Evolutionary conservation across 92 coral and sea anemone species (phyloP).

Genomic region (Muricea muricata): DNA sequence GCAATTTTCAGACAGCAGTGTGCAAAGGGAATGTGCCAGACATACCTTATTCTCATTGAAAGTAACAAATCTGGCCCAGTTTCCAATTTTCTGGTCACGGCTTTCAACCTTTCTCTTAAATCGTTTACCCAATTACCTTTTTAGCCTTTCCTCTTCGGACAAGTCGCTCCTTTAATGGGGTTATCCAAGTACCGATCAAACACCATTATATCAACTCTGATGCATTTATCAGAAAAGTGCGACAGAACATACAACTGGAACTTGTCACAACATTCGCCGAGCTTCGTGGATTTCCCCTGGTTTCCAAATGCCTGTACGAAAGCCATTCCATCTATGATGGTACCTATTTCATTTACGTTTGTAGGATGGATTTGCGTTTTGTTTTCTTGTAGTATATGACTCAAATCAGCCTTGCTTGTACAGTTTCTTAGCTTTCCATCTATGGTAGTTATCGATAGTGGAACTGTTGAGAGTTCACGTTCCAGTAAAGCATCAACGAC

Average conservation of each 20-base stretch:
- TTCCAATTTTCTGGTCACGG: neutral
- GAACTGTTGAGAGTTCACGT: conserved; percentile 63
- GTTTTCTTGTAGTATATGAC: conserved; percentile 52
- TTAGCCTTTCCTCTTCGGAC: conserved; percentile 44
- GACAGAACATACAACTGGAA: conserved; percentile 52
- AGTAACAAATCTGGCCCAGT: neutral
- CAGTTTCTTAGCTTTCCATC: conserved; percentile 49
- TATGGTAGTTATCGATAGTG: conserved; percentile 54
- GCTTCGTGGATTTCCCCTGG: conserved; percentile 44
- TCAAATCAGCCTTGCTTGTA: conserved; percentile 62
- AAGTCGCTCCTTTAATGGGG: conserved; percentile 60
- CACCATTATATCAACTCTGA: conserved; percentile 67
- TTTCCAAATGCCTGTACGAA: conserved; percentile 46
- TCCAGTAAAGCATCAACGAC: conserved; percentile 49
- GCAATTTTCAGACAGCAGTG: neutral
- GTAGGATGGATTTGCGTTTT: conserved; percentile 37
- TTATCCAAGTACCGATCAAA: conserved; percentile 68
- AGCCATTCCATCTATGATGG: conserved; percentile 34
- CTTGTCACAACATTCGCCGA: conserved; percentile 71
- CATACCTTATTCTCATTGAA: neutral
- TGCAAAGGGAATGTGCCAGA: conserved; percentile 5
- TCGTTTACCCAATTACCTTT: neutral
- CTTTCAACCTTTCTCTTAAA: neutral
- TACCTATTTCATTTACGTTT: conserved; percentile 45
- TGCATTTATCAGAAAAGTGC: conserved; percentile 63